phyloP scores from a whole-genome alignment of 2,888 invertebrate species.

The Cerastis rubricosa region DNA sequence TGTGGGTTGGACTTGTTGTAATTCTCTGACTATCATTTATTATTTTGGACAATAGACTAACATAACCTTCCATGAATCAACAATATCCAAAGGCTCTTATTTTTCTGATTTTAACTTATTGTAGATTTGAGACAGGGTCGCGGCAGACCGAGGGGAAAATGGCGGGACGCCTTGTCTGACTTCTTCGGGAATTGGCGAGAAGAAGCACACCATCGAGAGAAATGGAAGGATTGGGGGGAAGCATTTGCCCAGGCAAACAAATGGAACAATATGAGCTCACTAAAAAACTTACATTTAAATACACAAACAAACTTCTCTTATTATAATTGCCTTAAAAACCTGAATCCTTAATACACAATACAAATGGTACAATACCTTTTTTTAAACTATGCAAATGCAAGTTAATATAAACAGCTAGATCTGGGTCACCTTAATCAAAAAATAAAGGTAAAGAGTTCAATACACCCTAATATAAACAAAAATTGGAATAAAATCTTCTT shows the following conservation, averaged over 20 bases:
- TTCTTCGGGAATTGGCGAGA: no score
- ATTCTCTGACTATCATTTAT: no score
- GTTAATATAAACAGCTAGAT: background rate
- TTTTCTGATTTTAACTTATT: no score
- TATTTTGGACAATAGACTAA: background rate
- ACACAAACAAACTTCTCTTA: background rate
- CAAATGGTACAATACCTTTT: background rate
- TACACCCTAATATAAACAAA: conserved; percentile 19
- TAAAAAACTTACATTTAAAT: background rate
- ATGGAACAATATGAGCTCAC: no score
- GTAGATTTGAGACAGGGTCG: no score
- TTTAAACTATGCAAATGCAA: background rate
- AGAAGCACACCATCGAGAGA: no score
- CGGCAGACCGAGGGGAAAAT: no score
- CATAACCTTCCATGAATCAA: background rate
- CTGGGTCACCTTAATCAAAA: background rate
- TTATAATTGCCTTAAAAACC: background rate
- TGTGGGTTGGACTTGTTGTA: background rate
- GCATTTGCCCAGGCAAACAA: no score
- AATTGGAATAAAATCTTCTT: conserved; percentile 10
- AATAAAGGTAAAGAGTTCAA: conserved; percentile 4
- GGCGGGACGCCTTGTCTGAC: no score
- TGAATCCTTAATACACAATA: no score
- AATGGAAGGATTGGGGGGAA: no score
- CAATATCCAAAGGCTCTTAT: no score